Evolutionary conservation across 2,888 invertebrate genomes (phyloP).

Genomic region (Andrena camellia): DNA sequence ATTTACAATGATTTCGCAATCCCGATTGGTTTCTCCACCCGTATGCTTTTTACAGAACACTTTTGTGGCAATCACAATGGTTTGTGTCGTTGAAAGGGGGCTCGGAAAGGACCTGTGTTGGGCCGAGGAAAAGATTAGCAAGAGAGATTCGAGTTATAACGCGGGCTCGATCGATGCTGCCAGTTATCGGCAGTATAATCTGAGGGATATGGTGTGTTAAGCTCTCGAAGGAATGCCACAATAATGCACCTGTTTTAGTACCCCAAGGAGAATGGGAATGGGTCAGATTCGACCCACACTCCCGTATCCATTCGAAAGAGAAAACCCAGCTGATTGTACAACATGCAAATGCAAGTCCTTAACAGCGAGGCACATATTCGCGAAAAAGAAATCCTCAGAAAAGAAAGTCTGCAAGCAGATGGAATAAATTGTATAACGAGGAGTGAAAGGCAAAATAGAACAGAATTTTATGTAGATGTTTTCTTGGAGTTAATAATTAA

Average conservation of each 20-base stretch:
- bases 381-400: constrained; percentile 7
- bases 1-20: constrained; percentile 5
- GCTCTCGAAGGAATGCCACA: not conserved
- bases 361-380: not conserved
- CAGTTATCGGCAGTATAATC: not conserved
- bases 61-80: not conserved
- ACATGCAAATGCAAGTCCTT: not conserved
- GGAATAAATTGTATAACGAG: constrained; percentile 1
- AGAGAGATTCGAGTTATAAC: not conserved
- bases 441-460: constrained; percentile 4
- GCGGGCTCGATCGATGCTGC: not conserved
- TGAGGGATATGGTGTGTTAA: not conserved
- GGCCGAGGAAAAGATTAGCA: not conserved
- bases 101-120: not conserved
- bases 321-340: not conserved
- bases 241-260: not conserved
- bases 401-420: constrained; percentile 4
- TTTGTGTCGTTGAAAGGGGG: not conserved
- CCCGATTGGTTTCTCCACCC: constrained; percentile 1
- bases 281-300: not conserved
- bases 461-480: too few species aligned
- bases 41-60: not conserved
- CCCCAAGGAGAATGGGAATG: not conserved
- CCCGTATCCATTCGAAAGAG: not conserved
- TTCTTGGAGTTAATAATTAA: not conserved